Conservation (phyloP, 2,797 vertebrate genomes). For the Erethizon dorsatum region DNA sequence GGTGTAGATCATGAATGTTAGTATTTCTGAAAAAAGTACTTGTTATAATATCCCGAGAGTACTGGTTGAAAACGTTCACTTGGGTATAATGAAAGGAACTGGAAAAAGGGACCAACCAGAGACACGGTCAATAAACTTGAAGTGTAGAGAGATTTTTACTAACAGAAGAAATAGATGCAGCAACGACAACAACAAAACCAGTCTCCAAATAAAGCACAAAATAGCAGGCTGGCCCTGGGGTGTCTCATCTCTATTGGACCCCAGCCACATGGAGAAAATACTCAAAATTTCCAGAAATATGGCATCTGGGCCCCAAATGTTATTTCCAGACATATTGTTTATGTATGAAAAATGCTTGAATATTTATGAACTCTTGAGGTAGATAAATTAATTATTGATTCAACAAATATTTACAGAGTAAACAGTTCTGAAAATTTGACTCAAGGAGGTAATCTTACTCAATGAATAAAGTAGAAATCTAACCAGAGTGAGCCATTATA, state of each 20-base stretch:
- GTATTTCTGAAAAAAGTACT: neutral
- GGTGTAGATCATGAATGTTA: fast-evolving
- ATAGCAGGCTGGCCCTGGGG: neutral
- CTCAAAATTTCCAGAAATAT: neutral
- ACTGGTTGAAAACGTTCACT: fast-evolving
- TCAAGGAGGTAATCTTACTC: conserved; percentile 19
- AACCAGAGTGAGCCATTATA: neutral
- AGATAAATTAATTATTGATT: conserved; percentile 77
- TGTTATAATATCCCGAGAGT: neutral
- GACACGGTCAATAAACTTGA: neutral
- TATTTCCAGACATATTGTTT: neutral
- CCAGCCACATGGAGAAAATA: neutral
- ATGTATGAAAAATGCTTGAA: conserved; percentile 51
- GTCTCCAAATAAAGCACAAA: neutral
- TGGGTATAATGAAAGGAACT: neutral
- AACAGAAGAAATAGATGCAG: neutral
- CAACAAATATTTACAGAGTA: conserved; percentile 75
- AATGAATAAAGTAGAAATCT: neutral
- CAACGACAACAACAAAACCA: neutral
- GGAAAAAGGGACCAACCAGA: neutral
- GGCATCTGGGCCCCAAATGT: neutral
- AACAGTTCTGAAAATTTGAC: conserved; percentile 41
- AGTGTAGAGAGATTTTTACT: neutral
- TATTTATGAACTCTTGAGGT: conserved; percentile 59
- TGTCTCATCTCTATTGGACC: neutral